These are phyloP conservation scores for Meandrusa payeni DNA, from an alignment of 2,888 invertebrate genomes.

Conservation along the genomic window DNA sequence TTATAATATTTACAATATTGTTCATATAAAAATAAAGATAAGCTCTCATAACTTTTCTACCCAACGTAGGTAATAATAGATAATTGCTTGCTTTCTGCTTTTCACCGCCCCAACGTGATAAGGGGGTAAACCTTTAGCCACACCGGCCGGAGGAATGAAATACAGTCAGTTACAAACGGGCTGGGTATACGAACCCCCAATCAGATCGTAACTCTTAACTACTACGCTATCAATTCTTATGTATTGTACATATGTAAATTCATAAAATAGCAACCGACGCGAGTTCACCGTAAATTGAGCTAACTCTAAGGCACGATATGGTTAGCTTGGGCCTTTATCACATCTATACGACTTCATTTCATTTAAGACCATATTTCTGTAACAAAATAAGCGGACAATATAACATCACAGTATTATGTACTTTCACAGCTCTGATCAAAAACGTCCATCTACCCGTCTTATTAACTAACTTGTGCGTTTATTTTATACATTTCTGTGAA, in stretches of 20 bases:
- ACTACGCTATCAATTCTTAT: too few species aligned
- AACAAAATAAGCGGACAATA: slow-evolving; percentile 9
- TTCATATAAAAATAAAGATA: too few species aligned
- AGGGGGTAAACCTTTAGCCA: too few species aligned
- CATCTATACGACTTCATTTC: slow-evolving; percentile 1
- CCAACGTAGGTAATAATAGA: too few species aligned
- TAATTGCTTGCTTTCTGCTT: too few species aligned
- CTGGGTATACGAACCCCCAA: too few species aligned
- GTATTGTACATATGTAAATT: slow-evolving; percentile 8
- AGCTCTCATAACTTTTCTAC: too few species aligned
- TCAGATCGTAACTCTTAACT: too few species aligned
- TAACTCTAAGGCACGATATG: slow-evolving; percentile 17
- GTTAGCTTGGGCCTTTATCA: neutral
- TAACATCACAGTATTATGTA: slow-evolving; percentile 22
- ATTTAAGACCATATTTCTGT: slow-evolving; percentile 1
- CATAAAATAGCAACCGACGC: slow-evolving; percentile 16
- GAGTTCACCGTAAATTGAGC: slow-evolving; percentile 1
- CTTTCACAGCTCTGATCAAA: slow-evolving; percentile 19
- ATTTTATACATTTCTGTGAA: slow-evolving; percentile 32
- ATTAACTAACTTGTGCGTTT: slow-evolving; percentile 21
- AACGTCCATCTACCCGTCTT: slow-evolving; percentile 12
- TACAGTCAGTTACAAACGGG: too few species aligned
- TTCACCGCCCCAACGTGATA: too few species aligned
- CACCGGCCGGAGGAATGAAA: too few species aligned
- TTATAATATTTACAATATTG: slow-evolving; percentile 20